Percentiles rank a stretch among this genome's conserved stretches.
These are phyloP conservation scores for Dendrolimus kikuchii DNA, from an alignment of 1,140 invertebrate species.

Conservation along the genomic window DNA sequence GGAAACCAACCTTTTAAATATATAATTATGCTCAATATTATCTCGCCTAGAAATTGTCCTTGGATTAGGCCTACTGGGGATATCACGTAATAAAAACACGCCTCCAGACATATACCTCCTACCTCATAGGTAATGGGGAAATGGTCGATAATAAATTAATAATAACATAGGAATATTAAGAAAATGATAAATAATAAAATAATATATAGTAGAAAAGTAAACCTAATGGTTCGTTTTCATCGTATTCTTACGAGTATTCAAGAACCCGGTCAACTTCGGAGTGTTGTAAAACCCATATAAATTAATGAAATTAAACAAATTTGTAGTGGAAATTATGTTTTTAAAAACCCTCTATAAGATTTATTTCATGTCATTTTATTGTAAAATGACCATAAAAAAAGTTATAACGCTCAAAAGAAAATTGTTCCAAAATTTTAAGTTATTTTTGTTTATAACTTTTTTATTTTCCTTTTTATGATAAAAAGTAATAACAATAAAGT, in stretches of 20 bases:
- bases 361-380: conserved; percentile 2
- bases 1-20: too few relatives aligned
- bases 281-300: conserved; percentile 4
- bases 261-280: not conserved
- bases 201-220: not conserved
- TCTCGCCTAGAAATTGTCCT: not conserved
- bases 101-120: too few relatives aligned
- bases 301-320: too few relatives aligned
- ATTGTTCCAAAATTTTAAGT: not conserved
- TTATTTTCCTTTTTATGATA: not conserved
- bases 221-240: not conserved
- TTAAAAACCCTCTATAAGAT: too few relatives aligned
- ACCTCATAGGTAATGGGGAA: too few relatives aligned
- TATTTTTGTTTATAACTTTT: not conserved
- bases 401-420: too few relatives aligned
- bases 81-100: too few relatives aligned
- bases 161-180: not conserved
- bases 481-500: conserved; percentile 1
- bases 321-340: too few relatives aligned
- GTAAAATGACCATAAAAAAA: conserved; percentile 6
- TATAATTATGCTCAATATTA: conserved; percentile 1
- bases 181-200: conserved; percentile 2
- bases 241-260: conserved; percentile 1
- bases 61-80: conserved; percentile 1
- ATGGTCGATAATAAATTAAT: too few relatives aligned